Percentiles rank a stretch among this genome's conserved stretches.
phyloP scores from a whole-genome alignment of 2,888 invertebrate species.

The Andrena trimmerana region DNA sequence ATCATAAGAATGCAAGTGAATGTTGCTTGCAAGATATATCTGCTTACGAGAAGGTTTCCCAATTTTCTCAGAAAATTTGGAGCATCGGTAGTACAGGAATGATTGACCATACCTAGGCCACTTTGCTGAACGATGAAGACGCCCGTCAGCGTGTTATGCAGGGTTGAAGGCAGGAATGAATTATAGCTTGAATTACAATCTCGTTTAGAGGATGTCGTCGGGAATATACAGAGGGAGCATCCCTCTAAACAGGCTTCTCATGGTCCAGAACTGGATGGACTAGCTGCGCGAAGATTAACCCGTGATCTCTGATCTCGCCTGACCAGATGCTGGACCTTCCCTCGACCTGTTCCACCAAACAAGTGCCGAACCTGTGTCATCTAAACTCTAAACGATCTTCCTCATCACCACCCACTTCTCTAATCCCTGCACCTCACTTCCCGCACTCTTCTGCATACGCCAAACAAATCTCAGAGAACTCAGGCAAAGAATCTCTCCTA shows the following conservation, averaged over 20 bases:
- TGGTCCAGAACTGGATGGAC: conserved; percentile 78
- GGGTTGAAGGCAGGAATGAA: conserved; percentile 41
- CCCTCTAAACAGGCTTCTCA: conserved; percentile 60
- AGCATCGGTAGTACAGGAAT: background rate
- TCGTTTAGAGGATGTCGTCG: conserved; percentile 48
- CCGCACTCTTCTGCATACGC: background rate
- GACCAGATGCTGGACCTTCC: conserved; percentile 75
- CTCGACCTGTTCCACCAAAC: conserved; percentile 48
- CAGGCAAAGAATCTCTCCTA: background rate
- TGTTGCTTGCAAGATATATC: too few relatives aligned
- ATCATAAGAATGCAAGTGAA: too few relatives aligned
- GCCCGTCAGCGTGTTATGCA: conserved; percentile 7
- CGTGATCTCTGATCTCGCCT: conserved; percentile 77
- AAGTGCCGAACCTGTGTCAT: conserved; percentile 50
- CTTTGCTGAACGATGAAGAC: conserved; percentile 11
- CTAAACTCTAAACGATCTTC: background rate
- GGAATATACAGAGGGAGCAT: conserved; percentile 43
- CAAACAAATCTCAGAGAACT: background rate
- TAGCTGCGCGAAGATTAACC: conserved; percentile 70
- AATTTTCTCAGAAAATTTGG: background rate
- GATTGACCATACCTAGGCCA: conserved; percentile 5
- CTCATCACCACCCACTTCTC: background rate
- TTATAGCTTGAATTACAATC: conserved; percentile 55
- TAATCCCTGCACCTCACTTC: background rate
- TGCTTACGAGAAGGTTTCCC: too few relatives aligned